phyloP scores from a whole-genome alignment of 1,140 invertebrate genomes.

The Mya arenaria region DNA sequence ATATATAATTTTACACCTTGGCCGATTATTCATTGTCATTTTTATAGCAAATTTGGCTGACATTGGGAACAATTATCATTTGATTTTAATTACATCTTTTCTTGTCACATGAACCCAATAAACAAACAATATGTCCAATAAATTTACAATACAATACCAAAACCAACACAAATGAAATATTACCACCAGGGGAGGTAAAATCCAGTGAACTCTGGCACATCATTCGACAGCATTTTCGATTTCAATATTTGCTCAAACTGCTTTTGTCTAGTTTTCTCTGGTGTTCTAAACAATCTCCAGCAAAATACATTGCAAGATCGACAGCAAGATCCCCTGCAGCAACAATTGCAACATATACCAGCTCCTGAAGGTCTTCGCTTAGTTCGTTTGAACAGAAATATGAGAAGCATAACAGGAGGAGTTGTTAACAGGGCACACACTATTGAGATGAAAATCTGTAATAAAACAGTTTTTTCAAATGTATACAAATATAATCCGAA shows the following conservation, averaged over 20 bases:
- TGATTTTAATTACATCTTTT: too few species aligned
- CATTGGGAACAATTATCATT: too few species aligned
- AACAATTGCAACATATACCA: conserved; percentile 14
- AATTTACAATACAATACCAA: too few species aligned
- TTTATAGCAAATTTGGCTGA: too few species aligned
- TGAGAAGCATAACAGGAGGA: neutral
- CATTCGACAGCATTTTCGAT: neutral
- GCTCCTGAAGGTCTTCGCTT: conserved; percentile 31
- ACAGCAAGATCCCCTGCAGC: neutral
- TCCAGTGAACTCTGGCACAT: conserved; percentile 20
- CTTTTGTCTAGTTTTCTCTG: neutral
- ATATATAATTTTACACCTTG: too few species aligned
- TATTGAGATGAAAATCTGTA: conserved; percentile 37
- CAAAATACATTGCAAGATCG: neutral
- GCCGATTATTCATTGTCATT: too few species aligned
- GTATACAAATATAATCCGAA: too few species aligned
- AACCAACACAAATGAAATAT: too few species aligned
- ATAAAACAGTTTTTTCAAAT: too few species aligned
- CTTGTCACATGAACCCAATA: too few species aligned
- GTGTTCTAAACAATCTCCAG: neutral
- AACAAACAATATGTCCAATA: too few species aligned
- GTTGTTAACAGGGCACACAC: conserved; percentile 36
- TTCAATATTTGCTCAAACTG: neutral
- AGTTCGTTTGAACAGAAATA: conserved; percentile 37
- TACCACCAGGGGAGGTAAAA: conserved; percentile 69